Evolutionary conservation across 2,113 vertebrate species (phyloP).

Genomic region (Nesoenas mayeri): DNA sequence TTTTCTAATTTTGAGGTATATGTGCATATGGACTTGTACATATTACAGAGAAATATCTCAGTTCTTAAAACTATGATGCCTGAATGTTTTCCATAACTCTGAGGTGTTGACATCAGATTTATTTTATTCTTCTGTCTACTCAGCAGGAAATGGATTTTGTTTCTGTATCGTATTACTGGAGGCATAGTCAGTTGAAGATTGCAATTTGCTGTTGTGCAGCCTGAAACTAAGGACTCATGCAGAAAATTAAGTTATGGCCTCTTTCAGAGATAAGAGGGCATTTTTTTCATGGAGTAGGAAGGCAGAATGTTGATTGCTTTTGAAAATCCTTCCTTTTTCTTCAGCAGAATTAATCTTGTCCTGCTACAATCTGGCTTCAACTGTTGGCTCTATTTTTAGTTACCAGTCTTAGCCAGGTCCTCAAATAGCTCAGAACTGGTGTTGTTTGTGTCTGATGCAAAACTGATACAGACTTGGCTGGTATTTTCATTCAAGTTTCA

Average conservation of each 20-base stretch:
- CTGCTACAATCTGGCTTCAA: constrained; percentile 43
- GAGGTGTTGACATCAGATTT: not conserved
- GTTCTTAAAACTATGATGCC: not conserved
- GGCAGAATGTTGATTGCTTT: not conserved
- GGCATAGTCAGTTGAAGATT: not conserved
- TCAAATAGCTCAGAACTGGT: constrained; percentile 53
- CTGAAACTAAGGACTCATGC: not conserved
- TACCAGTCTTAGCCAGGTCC: constrained; percentile 30
- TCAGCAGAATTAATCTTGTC: constrained; percentile 31
- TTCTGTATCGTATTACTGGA: constrained; percentile 7
- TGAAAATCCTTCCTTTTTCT: constrained; percentile 38
- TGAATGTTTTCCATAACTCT: not conserved
- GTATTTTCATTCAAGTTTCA: constrained; percentile 58
- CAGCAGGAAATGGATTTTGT: constrained; percentile 19
- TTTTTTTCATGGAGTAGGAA: not conserved
- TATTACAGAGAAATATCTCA: not conserved
- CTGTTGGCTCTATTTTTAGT: constrained; percentile 45
- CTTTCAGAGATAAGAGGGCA: not conserved
- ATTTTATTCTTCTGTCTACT: not conserved
- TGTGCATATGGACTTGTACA: not conserved
- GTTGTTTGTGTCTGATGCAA: constrained; percentile 62
- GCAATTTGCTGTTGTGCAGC: not conserved
- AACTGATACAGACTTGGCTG: constrained; percentile 49
- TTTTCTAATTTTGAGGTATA: not conserved
- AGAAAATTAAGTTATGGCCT: not conserved